Evolutionary conservation across 2,888 invertebrate species (phyloP), one percentile per base, ranked within the genome.

Genomic region (Sabatieria punctata): DNA sequence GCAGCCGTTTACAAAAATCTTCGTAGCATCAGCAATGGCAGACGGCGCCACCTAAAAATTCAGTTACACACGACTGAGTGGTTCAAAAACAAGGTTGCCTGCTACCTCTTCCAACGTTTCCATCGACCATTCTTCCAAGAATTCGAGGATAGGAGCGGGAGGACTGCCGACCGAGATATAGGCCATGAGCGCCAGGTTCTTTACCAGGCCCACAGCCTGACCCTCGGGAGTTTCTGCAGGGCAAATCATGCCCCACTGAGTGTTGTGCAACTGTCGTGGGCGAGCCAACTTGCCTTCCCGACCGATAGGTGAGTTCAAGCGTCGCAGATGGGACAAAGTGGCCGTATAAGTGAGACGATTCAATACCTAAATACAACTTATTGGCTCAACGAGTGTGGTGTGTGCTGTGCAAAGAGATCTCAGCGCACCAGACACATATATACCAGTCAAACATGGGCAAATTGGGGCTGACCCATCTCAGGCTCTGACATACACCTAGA

Each of bases 61-160:
- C n/a, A n/a, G n/a, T n/a, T n/a, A n/a, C n/a, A n/a, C n/a, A n/a
- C n/a, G n/a, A n/a, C n/a, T n/a, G n/a, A n/a, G n/a, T n/a, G n/a
- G n/a, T n/a, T n/a, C n/a, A n/a, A n/a, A n/a, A n/a, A n/a, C n/a
- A n/a, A n/a, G n/a, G n/a, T n/a, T n/a, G n/a, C n/a, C n/a, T n/a
- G n/a, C n/a, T 33, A 33, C 38, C 19, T 38, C 59, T 71, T 99
- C 97, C 54, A 99, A 74, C 69, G 97, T 99, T 71, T 99, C 97
- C 97, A 99, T 99, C 43, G 91, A 91, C 97, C 97, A 99, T 68
- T 99, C 97, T 66, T 99, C 97, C 77, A 99, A 89, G 74, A 99
- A 99, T 75, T 99, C 97, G 46, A 99, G 74, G 71, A 99, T 99
- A 1, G 97, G 97, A 11, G 93, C 91, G 0, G 97, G 95, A 67